Evolutionary conservation across 2,113 vertebrate genomes (phyloP), one percentile per base, ranked within the genome.

Genomic region (Bujurquina vittata): DNA sequence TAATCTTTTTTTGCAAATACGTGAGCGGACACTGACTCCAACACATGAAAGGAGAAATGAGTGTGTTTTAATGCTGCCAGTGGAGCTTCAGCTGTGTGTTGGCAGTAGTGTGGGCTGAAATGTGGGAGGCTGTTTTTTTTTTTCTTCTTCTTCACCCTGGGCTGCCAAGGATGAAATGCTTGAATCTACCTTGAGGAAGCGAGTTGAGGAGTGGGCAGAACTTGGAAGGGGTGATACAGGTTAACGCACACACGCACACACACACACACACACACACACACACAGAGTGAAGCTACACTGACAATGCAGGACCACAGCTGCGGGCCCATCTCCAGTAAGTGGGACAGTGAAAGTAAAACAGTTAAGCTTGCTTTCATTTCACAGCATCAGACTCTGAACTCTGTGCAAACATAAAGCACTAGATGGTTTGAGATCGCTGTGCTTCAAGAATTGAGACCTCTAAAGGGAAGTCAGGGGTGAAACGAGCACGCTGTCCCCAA

Each of bases 171-270:
- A 87, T 84, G 77, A 89, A 67, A 88, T 81, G 72, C 57, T 77
- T 77, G 62, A 86, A 80, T 88, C 62, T 85, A 88, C 87, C 91
- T 89, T 73, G 81, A 83, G 87, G 87, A 86, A 80, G 75, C 69
- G 82, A 84, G 73, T 79, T 89, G 86, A 87, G 62, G 87, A 89
- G 91, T 91, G 86, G 79, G 81, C 59, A 87, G 86, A 67, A 88
- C 63, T 46, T 79, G 87, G 86, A 82, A 81, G 17, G 49, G 55
- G 82, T 62, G 72, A 35, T 83, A 26, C 85, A 89, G 79, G 88
- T 87, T 80, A 69, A 60, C 14, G 78, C 75, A 77, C 63, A 82
- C 69, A 69, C 60, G 73, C 79, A 81, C 81, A 73, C 60, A 46
- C 43, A 46, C 43, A 46, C 43, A 46, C 10, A 46, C 14, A 49